Evolutionary conservation across 2,888 invertebrate species (phyloP).

Genomic region (Stenodema calcarata): DNA sequence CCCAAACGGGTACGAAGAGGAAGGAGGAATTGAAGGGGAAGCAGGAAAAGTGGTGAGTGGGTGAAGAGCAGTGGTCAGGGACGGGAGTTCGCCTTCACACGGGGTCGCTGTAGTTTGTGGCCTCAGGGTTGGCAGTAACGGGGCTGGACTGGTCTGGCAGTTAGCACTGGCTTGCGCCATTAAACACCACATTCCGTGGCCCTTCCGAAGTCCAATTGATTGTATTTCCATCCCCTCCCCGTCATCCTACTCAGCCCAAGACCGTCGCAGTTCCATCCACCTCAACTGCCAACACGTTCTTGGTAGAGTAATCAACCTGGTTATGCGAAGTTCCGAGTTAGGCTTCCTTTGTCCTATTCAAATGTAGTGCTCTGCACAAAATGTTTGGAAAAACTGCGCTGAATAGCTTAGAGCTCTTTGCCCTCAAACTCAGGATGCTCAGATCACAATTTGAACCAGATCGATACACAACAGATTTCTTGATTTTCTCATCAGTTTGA

Average conservation of each 20-base stretch:
- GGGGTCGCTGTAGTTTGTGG: constrained; percentile 6
- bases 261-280: background rate
- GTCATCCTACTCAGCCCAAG: background rate
- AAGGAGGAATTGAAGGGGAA: background rate
- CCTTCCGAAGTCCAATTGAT: constrained; percentile 32
- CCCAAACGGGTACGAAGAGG: background rate
- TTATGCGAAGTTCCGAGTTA: background rate
- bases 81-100: background rate
- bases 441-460: too few relatives aligned
- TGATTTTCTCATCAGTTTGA: too few relatives aligned
- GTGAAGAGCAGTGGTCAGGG: background rate
- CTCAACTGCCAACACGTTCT: constrained; percentile 18
- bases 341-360: background rate
- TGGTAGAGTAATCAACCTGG: background rate
- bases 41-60: background rate
- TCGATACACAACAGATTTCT: too few relatives aligned
- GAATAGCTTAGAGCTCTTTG: too few relatives aligned
- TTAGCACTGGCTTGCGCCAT: constrained; percentile 38
- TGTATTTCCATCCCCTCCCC: constrained; percentile 30
- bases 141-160: constrained; percentile 14
- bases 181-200: constrained; percentile 33
- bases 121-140: constrained; percentile 6
- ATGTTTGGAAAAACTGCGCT: too few relatives aligned
- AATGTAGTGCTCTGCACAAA: too few relatives aligned
- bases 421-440: too few relatives aligned